Evolutionary conservation across 2,113 vertebrate species (phyloP).

Genomic region (Naja naja): DNA sequence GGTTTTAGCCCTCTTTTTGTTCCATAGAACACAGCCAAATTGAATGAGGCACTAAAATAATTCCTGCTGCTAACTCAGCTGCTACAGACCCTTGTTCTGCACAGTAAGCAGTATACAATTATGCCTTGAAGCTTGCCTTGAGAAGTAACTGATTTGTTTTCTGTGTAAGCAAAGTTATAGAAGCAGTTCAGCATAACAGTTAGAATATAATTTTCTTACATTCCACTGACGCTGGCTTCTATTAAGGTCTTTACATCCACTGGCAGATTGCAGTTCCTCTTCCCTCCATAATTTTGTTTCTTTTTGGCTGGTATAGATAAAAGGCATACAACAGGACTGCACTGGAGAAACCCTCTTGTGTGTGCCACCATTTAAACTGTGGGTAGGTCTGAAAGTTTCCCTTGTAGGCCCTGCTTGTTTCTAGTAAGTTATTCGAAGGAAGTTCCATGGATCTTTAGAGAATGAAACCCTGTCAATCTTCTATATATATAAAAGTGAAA

Average conservation of each 20-base stretch:
- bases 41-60: not conserved
- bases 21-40: not conserved
- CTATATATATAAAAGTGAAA: too few species aligned
- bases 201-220: too few species aligned
- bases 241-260: not conserved
- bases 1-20: not conserved
- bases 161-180: not conserved
- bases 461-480: not conserved
- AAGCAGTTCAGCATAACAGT: not conserved
- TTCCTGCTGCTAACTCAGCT: not conserved
- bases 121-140: not conserved
- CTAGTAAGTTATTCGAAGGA: not conserved
- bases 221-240: not conserved
- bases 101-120: not conserved
- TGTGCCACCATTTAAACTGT: not conserved
- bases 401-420: not conserved
- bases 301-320: not conserved
- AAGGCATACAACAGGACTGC: not conserved
- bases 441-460: not conserved
- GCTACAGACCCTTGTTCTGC: not conserved
- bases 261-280: not conserved
- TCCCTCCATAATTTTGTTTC: not conserved
- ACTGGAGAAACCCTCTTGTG: not conserved
- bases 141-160: conserved; percentile 2
- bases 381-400: not conserved